Percentiles rank a stretch among this genome's conserved stretches.
Evolutionary conservation across 2,113 vertebrate genomes (phyloP).

Genomic region (Trinectes maculatus): DNA sequence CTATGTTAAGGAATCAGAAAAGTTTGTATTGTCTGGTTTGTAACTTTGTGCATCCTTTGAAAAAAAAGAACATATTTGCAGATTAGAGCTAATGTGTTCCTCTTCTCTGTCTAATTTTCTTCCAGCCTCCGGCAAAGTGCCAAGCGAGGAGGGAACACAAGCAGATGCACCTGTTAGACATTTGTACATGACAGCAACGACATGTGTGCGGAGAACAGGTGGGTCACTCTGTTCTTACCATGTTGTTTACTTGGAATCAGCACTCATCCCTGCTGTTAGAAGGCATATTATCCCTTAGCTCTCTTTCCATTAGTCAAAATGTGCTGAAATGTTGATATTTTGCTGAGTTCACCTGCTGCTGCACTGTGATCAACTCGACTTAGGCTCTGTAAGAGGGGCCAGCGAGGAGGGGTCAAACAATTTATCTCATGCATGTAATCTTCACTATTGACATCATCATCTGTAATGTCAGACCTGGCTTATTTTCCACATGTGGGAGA

Average conservation of each 20-base stretch:
- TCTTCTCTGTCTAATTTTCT: slow-evolving; percentile 13
- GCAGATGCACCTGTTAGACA: slow-evolving; percentile 51
- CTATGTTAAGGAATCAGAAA: no score
- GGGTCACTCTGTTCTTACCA: slow-evolving; percentile 53
- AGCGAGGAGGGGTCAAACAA: neutral
- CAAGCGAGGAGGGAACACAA: slow-evolving; percentile 37
- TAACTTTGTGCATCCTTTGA: neutral
- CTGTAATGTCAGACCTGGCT: slow-evolving; percentile 2
- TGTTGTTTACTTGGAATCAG: slow-evolving; percentile 41
- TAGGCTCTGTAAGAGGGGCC: no score
- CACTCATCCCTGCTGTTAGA: slow-evolving; percentile 47
- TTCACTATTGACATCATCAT: slow-evolving; percentile 15
- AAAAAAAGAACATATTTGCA: no score
- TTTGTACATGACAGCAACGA: slow-evolving; percentile 54
- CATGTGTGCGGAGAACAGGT: slow-evolving; percentile 44
- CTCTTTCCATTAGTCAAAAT: slow-evolving; percentile 37
- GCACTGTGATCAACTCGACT: neutral
- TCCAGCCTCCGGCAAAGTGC: slow-evolving; percentile 15
- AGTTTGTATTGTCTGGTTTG: neutral
- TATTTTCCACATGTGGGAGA: slow-evolving; percentile 14
- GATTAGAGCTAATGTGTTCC: neutral
- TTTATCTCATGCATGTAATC: slow-evolving; percentile 16
- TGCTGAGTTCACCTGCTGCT: neutral
- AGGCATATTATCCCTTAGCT: slow-evolving; percentile 36
- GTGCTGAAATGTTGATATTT: slow-evolving; percentile 35